phyloP scores from a whole-genome alignment of 2,888 invertebrate genomes.

The Drosophila rubida region DNA sequence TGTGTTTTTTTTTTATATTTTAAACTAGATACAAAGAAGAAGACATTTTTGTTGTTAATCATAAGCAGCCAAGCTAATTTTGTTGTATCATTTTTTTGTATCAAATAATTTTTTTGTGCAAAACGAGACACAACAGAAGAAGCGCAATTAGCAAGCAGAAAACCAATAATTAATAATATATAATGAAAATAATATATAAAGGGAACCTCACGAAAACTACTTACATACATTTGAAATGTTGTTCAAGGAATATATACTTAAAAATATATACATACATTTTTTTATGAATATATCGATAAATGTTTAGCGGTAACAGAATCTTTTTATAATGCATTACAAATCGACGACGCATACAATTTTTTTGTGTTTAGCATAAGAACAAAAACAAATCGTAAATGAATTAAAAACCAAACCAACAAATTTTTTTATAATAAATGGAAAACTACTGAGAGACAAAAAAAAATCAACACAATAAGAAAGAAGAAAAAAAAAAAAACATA shows the following conservation, averaged over 20 bases:
- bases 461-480: constrained; percentile 27
- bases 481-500: constrained; percentile 21
- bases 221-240: constrained; percentile 77
- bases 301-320: constrained; percentile 46
- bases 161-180: constrained; percentile 12
- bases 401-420: constrained; percentile 13
- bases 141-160: constrained; percentile 52
- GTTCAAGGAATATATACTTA: constrained; percentile 58
- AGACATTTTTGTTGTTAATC: constrained; percentile 63
- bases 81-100: constrained; percentile 56
- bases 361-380: constrained; percentile 70
- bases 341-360: constrained; percentile 66
- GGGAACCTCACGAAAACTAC: constrained; percentile 68
- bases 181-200: constrained; percentile 25
- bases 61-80: constrained; percentile 77
- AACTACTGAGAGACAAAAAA: constrained; percentile 3
- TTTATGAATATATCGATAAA: constrained; percentile 45
- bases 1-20: constrained; percentile 55
- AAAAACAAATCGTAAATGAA: constrained; percentile 17
- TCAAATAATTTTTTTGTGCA: constrained; percentile 18
- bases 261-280: constrained; percentile 44
- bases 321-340: constrained; percentile 57
- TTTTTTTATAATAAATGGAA: constrained; percentile 56
- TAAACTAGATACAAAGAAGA: constrained; percentile 34
- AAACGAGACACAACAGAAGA: constrained; percentile 14